Conservation (phyloP, 2,888 invertebrate species). For the Ariolimax columbianus region DNA sequence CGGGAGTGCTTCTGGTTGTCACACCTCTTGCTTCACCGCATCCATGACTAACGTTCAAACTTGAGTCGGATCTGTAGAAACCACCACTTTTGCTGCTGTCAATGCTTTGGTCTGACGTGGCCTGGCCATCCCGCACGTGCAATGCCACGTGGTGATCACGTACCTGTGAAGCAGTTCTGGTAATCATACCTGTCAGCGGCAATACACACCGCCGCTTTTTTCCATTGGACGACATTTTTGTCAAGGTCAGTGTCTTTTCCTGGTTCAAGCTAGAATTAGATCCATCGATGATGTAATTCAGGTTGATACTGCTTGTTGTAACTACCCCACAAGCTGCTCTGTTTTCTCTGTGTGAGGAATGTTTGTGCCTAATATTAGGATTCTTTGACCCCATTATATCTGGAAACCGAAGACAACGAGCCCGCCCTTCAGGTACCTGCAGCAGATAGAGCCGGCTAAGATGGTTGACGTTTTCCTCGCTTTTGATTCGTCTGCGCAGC, state of each 20-base stretch:
- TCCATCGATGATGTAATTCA: neutral
- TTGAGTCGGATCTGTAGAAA: neutral
- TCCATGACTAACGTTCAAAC: neutral
- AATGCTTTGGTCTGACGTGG: neutral
- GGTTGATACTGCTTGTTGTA: constrained; percentile 9
- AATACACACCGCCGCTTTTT: constrained; percentile 31
- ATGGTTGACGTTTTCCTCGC: constrained; percentile 34
- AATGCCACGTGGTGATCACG: neutral
- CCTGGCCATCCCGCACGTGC: neutral
- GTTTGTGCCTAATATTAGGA: neutral
- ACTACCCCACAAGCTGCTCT: neutral
- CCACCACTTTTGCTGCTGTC: neutral
- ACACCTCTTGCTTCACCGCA: neutral
- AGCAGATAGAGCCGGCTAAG: constrained; percentile 9
- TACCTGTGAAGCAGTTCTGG: constrained; percentile 24
- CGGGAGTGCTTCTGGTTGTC: neutral
- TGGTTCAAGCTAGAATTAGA: neutral
- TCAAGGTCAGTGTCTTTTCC: constrained; percentile 34
- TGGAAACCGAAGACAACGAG: neutral
- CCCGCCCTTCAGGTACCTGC: constrained; percentile 6
- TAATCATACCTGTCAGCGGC: constrained; percentile 36
- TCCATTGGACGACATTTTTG: constrained; percentile 31
- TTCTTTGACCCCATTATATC: neutral
- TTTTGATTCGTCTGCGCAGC: constrained; percentile 33
- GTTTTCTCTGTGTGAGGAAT: neutral